Base-by-base conservation (phyloP, 2,113 vertebrate species). In the Alouatta palliata region DNA sequence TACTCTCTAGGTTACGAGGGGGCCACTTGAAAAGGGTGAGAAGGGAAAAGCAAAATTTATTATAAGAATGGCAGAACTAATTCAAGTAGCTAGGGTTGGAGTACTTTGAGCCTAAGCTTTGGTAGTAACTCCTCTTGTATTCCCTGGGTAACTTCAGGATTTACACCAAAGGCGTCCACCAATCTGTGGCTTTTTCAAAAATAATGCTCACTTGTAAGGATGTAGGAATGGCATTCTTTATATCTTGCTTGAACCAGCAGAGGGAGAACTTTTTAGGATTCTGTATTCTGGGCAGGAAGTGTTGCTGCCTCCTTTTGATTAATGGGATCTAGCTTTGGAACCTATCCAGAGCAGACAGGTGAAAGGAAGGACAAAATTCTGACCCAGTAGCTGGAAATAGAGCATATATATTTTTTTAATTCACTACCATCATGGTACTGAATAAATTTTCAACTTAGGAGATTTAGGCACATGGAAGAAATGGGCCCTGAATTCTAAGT, bases 261-360 rank as follows among this genome's bases (percentile, higher is more conserved):
- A 83, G 25, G n/a, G 81, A 85, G 77, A 93, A 35, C 20, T 75
- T 94, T 95, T 95, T 80, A 92, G 75, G 37, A 94, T 73, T 83
- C 56, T 76, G 16, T 95, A 70, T 68, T 79, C 66, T 56, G 87
- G 40, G 14, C 12, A 73, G 49, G 32, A 89, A 91, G 45, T 95
- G 2, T 64, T 95, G 49, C 58, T 92, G 66, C 3, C 66, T 97
- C 32, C 35, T 85, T n/a, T 93, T 84, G 73, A 75, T 95, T 43
- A 64, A 10, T 94, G 54, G 27, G 23, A 71, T 95, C 79, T 91
- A 66, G 40, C 81, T 96, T 95, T 93, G 90, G 61, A 87, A 17
- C 23, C 16, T 37, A 84, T 87, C 37, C 40, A 88, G 40, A 92
- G 77, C 92, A 96, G 43, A 45, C 73, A 43, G 56, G 23, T 73